Evolutionary conservation across 2,797 vertebrate species (phyloP).

Genomic region (Brachyrhaphis roseni): DNA sequence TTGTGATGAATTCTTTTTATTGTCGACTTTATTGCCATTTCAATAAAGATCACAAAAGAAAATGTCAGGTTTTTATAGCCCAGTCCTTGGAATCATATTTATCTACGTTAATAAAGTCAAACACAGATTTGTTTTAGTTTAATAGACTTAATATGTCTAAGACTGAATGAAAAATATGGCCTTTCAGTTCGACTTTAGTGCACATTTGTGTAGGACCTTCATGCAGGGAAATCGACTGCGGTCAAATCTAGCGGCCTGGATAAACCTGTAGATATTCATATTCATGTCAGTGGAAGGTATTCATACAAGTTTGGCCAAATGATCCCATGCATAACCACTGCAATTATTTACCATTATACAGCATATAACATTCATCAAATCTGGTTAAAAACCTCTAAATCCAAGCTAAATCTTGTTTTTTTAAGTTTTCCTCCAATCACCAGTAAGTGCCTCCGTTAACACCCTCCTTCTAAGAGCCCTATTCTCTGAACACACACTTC

Average conservation of each 20-base stretch:
- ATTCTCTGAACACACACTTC: conserved; percentile 45
- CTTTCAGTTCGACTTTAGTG: conserved; percentile 54
- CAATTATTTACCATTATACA: not conserved
- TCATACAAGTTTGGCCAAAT: conserved; percentile 20
- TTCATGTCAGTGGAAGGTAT: conserved; percentile 15
- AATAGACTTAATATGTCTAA: not conserved
- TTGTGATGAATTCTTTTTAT: not conserved
- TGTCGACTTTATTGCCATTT: not conserved
- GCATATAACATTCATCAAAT: not conserved
- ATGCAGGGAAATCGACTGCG: conserved; percentile 56
- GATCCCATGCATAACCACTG: conserved; percentile 30
- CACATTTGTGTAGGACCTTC: not conserved
- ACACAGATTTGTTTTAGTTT: not conserved
- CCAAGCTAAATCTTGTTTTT: conserved; percentile 13
- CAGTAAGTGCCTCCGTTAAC: conserved; percentile 59
- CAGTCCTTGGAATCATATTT: not conserved
- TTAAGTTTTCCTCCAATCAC: conserved; percentile 51
- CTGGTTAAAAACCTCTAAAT: conserved; percentile 9
- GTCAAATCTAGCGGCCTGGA: conserved; percentile 79
- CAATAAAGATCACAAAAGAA: not conserved
- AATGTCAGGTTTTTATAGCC: not conserved
- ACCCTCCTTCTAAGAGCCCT: conserved; percentile 44
- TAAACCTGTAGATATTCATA: conserved; percentile 23
- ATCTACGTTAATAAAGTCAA: no score
- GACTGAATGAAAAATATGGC: not conserved